Percentiles rank a stretch among this genome's conserved stretches.
Evolutionary conservation across 2,113 vertebrate genomes (phyloP).

Genomic region (Phrynocephalus versicolor): DNA sequence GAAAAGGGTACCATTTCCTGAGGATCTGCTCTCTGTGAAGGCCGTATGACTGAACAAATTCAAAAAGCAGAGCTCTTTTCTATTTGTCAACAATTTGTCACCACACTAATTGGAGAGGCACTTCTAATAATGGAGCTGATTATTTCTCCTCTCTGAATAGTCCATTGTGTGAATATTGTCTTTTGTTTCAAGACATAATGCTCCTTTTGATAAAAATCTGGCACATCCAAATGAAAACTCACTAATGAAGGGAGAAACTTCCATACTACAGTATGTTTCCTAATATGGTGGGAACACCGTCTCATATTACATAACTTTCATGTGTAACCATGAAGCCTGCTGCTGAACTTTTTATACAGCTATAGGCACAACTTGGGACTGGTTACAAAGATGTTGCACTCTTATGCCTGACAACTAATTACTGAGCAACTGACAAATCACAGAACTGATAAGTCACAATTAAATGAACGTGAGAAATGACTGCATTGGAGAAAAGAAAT

Average conservation of each 20-base stretch:
- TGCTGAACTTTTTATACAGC: conserved; percentile 28
- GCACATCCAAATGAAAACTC: background rate
- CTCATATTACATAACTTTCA: conserved; percentile 47
- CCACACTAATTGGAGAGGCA: conserved; percentile 21
- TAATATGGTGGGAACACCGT: conserved; percentile 43
- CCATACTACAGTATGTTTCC: conserved; percentile 34
- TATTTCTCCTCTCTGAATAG: conserved; percentile 32
- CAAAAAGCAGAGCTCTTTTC: conserved; percentile 11
- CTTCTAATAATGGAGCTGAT: conserved; percentile 16
- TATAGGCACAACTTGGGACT: too few relatives aligned
- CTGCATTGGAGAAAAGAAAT: too few relatives aligned
- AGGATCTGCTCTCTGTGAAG: conserved; percentile 25
- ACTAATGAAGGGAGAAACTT: conserved; percentile 36
- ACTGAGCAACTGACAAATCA: too few relatives aligned
- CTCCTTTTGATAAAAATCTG: conserved; percentile 35
- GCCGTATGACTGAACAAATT: conserved; percentile 46
- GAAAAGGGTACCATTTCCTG: conserved; percentile 27
- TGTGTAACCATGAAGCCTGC: conserved; percentile 47
- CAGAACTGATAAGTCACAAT: too few relatives aligned
- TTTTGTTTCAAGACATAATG: conserved; percentile 20
- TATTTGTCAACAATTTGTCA: conserved; percentile 7
- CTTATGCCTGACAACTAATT: too few relatives aligned
- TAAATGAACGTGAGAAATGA: too few relatives aligned
- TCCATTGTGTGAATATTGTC: background rate
- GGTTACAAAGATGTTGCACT: too few relatives aligned